Evolutionary conservation across 2,797 vertebrate species (phyloP).

Genomic region (Picus viridis): DNA sequence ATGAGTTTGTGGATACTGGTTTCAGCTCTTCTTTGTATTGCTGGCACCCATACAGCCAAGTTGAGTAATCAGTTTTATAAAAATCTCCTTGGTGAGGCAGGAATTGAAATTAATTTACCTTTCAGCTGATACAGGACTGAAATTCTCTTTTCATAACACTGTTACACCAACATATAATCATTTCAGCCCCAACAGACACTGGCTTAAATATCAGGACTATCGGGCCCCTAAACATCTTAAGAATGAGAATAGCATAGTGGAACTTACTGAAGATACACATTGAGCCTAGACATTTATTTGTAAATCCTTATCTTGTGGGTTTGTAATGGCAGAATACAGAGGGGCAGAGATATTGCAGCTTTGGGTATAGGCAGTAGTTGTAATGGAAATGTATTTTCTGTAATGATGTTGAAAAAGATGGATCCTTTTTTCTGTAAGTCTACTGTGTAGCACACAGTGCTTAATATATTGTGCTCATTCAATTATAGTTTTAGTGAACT

Average conservation of each 20-base stretch:
- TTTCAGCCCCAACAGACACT: neutral
- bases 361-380: neutral
- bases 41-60: neutral
- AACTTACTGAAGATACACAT: neutral
- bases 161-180: neutral
- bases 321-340: neutral
- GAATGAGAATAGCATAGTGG: neutral
- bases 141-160: neutral
- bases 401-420: constrained; percentile 41
- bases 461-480: constrained; percentile 68
- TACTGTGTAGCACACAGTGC: constrained; percentile 19
- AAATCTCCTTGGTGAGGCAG: constrained; percentile 10
- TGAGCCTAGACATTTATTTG: neutral
- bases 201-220: neutral
- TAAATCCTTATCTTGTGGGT: neutral
- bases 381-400: neutral
- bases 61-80: constrained; percentile 24
- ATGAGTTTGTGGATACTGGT: neutral
- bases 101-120: constrained; percentile 11
- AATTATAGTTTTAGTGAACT: constrained; percentile 62
- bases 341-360: neutral
- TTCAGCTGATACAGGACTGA: neutral
- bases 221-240: neutral
- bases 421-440: neutral
- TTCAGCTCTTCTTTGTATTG: neutral